Conservation (phyloP, 2,113 vertebrate genomes). For the Sylvia atricapilla region DNA sequence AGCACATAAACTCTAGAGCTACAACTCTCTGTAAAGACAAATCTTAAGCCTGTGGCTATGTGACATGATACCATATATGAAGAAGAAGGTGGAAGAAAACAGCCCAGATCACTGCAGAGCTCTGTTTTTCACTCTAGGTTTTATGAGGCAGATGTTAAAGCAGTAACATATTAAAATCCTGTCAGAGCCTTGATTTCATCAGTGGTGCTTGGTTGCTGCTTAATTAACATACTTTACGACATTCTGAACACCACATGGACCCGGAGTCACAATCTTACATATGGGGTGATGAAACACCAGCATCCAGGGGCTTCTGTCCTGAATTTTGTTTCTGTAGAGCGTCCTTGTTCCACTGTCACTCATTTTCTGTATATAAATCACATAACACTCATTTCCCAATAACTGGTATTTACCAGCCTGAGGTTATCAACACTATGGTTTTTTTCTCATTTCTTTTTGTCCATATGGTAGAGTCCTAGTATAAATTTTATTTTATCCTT, state of each 20-base stretch:
- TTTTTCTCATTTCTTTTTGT: conserved; percentile 6
- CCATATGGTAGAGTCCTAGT: conserved; percentile 11
- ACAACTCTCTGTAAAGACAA: conserved; percentile 18
- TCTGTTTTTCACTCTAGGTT: neutral
- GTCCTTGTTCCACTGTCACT: neutral
- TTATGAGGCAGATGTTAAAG: conserved; percentile 21
- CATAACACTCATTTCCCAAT: neutral
- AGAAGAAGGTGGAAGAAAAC: neutral
- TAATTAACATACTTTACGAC: neutral
- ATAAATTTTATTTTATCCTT: conserved; percentile 28
- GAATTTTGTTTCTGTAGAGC: conserved; percentile 22
- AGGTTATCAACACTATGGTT: neutral
- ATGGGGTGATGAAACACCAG: neutral
- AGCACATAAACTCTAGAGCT: neutral
- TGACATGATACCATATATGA: neutral
- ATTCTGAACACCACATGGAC: neutral
- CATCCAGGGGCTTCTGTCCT: neutral
- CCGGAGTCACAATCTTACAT: neutral
- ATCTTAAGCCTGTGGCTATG: conserved; percentile 13
- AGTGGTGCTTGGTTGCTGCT: neutral
- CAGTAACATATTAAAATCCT: conserved; percentile 13
- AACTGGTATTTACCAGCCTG: neutral
- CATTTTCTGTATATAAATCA: conserved; percentile 18
- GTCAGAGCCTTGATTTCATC: conserved; percentile 3
- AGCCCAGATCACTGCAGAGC: neutral